Percentiles rank a stretch among this genome's conserved stretches.
These are phyloP conservation scores for Gryon sp. DNA, from an alignment of 1,140 invertebrate genomes.

Conservation along the genomic window DNA sequence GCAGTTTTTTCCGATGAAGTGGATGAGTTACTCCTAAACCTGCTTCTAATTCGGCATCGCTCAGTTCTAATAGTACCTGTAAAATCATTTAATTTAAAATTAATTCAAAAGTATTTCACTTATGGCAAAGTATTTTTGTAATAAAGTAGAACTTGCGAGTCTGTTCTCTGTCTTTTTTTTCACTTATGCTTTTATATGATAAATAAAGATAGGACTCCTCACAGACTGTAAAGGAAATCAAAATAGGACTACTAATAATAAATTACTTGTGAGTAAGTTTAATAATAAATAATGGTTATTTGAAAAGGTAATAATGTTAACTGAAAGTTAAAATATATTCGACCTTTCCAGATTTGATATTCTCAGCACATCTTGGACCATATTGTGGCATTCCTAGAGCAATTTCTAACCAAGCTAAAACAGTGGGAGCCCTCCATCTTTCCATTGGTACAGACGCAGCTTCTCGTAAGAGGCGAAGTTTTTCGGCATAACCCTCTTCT, in stretches of 20 bases:
- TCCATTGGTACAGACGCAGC: conserved; percentile 93
- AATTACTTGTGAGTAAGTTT: too few relatives aligned
- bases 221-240: too few relatives aligned
- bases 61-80: conserved; percentile 92
- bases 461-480: conserved; percentile 88
- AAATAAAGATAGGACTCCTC: too few relatives aligned
- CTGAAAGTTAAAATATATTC: not conserved
- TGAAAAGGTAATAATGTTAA: too few relatives aligned
- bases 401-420: conserved; percentile 95
- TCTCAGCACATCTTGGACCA: conserved; percentile 91
- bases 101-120: not conserved
- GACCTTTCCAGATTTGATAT: conserved; percentile 97
- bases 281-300: too few relatives aligned
- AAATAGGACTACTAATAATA: too few relatives aligned
- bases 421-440: conserved; percentile 94
- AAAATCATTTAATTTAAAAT: not conserved
- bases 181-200: too few relatives aligned
- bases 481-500: conserved; percentile 91
- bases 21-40: conserved; percentile 93
- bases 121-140: too few relatives aligned
- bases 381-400: conserved; percentile 96
- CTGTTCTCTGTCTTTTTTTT: too few relatives aligned
- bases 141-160: too few relatives aligned
- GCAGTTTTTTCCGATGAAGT: conserved; percentile 94
- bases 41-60: conserved; percentile 91